Base-by-base conservation (phyloP, 2,113 vertebrate species). In the Phocoena sinus region DNA sequence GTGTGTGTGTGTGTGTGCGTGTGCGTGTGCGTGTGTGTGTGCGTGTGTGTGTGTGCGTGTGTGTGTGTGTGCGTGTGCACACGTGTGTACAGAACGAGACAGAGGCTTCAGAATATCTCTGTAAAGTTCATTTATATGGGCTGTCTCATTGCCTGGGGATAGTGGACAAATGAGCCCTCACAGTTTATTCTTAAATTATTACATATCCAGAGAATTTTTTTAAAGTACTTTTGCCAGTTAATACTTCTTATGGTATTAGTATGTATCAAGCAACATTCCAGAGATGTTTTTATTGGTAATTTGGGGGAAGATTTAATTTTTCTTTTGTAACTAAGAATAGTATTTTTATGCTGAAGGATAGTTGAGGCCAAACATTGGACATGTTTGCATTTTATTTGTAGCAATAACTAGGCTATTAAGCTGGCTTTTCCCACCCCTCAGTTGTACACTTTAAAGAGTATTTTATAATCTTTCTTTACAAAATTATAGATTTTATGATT, bases 361-460 rank as follows among this genome's bases (percentile, higher is more conserved):
- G 33, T 44, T 92, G 60, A 77, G 60, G 56, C 47, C 58, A 53
- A 89, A 87, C 47, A 20, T 2, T 9, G 41, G 65, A 76, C 33
- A 28, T 60, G 56, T 53, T 93, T 95, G 8, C 23, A 33, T 89
- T 94, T 96, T 79, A 38, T 92, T 93, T 62, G 33, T 92, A 74
- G 41, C 17, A 92, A 4, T 76, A 56, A 60, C 8, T 41, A 31
- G 65, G 11, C 50, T 85, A 5, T 38, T 91, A 63, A 62, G 18
- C 65, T 85, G 38, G 26, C 28, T 53, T 44, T 4, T 31, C n/a
- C 13, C 18, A 31, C 14, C 10, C 38, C 23, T n/a, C 5, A 53
- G 0, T 41, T 93, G 5, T 68, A 18, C 18, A 58, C 31, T 91
- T 89, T 77, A 73, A 76, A 58, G 36, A 84, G 8, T 95, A 36